phyloP scores from a whole-genome alignment of 2,113 vertebrate genomes.

The Lynx canadensis region DNA sequence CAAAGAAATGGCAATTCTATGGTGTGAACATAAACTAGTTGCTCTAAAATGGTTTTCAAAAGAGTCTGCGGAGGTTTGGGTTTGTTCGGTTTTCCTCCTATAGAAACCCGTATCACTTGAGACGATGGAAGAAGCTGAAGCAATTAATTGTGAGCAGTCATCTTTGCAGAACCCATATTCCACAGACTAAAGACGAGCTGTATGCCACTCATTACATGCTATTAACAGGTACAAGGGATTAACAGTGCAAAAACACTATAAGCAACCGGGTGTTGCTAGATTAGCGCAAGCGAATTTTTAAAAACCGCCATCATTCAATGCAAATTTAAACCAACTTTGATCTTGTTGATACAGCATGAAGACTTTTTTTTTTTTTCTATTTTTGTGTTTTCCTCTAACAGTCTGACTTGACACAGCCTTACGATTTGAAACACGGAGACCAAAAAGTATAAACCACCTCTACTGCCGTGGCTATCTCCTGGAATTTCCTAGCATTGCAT shows the following conservation, averaged over 20 bases:
- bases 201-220: neutral
- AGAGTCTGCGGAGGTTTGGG: neutral
- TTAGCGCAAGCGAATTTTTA: neutral
- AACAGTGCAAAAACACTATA: neutral
- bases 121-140: neutral
- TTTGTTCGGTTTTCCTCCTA: neutral
- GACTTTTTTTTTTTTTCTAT: neutral
- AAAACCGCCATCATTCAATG: neutral
- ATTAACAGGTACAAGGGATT: neutral
- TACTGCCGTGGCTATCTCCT: neutral
- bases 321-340: slow-evolving; percentile 42
- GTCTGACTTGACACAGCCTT: neutral
- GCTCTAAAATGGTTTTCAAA: neutral
- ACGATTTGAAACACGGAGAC: neutral
- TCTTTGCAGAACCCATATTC: neutral
- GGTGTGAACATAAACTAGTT: neutral
- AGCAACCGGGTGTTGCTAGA: neutral
- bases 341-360: neutral
- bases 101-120: neutral
- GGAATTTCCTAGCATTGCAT: neutral
- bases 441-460: neutral
- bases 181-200: neutral
- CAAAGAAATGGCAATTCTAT: neutral
- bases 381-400: neutral
- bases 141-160: neutral